Percentiles rank a stretch among this genome's conserved stretches.
Evolutionary conservation across 2,888 invertebrate genomes (phyloP).

Genomic region (Limnephilus lunatus): DNA sequence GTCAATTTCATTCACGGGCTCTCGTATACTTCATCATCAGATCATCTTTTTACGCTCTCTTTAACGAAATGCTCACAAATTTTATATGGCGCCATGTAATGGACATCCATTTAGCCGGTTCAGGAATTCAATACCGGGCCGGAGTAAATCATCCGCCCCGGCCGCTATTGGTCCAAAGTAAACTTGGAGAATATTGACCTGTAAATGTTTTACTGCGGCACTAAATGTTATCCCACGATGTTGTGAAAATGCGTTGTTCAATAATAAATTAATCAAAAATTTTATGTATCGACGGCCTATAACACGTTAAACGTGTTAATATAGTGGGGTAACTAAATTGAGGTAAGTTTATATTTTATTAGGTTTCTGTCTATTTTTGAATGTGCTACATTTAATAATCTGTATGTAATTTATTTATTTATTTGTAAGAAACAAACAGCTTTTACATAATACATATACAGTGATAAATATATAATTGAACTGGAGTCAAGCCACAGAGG

Average conservation of each 20-base stretch:
- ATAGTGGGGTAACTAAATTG: background rate
- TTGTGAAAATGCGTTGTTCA: conserved; percentile 37
- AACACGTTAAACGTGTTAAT: background rate
- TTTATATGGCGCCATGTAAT: conserved; percentile 60
- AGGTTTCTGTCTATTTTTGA: background rate
- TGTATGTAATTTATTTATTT: no score
- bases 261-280: conserved; percentile 13
- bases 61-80: conserved; percentile 56
- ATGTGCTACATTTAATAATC: background rate
- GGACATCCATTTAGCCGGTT: conserved; percentile 54
- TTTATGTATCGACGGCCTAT: background rate
- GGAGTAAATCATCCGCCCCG: conserved; percentile 57
- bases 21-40: conserved; percentile 53
- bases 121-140: conserved; percentile 58
- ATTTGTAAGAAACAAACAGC: no score
- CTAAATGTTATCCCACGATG: conserved; percentile 34
- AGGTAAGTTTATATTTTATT: background rate
- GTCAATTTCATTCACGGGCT: background rate
- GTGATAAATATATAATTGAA: no score
- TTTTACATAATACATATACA: no score
- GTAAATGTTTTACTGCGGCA: conserved; percentile 54
- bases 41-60: conserved; percentile 58
- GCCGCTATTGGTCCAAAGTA: conserved; percentile 49
- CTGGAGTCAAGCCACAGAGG: no score
- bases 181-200: conserved; percentile 57